These are phyloP conservation scores for Falco novaeseelandiae DNA, from an alignment of 2,797 vertebrate species.

Conservation along the genomic window DNA sequence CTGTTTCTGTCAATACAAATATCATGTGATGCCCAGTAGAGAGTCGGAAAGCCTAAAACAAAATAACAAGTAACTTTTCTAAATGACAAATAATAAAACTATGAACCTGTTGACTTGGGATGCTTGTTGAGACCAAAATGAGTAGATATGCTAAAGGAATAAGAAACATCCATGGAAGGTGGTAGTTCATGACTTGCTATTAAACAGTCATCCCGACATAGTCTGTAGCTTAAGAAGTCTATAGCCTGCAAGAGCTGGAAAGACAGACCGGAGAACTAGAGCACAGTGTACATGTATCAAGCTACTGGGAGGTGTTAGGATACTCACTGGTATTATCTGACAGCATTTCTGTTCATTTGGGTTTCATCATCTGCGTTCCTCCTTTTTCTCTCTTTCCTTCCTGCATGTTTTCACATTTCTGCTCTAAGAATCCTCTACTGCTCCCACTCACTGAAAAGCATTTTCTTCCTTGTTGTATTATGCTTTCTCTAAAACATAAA, in stretches of 20 bases:
- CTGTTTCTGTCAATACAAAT: not conserved
- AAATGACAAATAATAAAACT: not conserved
- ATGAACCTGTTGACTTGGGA: not conserved
- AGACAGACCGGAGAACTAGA: not conserved
- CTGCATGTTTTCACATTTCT: not conserved
- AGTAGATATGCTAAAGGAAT: not conserved
- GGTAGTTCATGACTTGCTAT: not conserved
- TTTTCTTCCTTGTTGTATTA: not conserved
- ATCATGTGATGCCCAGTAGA: accelerated
- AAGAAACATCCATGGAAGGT: not conserved
- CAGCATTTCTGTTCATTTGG: not conserved
- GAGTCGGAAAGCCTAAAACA: not conserved
- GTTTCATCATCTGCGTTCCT: not conserved
- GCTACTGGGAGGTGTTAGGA: not conserved
- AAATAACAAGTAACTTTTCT: not conserved
- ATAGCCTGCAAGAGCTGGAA: not conserved
- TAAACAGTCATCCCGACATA: not conserved
- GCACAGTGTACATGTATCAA: not conserved
- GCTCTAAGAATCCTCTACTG: not conserved
- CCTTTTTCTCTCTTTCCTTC: not conserved
- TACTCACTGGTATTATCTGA: not conserved
- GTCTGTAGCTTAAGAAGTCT: not conserved
- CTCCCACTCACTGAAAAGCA: not conserved
- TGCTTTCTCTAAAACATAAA: not conserved
- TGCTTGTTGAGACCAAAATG: not conserved